These are phyloP conservation scores for Octodonta nipae DNA, from an alignment of 2,888 invertebrate species.

Conservation along the genomic window DNA sequence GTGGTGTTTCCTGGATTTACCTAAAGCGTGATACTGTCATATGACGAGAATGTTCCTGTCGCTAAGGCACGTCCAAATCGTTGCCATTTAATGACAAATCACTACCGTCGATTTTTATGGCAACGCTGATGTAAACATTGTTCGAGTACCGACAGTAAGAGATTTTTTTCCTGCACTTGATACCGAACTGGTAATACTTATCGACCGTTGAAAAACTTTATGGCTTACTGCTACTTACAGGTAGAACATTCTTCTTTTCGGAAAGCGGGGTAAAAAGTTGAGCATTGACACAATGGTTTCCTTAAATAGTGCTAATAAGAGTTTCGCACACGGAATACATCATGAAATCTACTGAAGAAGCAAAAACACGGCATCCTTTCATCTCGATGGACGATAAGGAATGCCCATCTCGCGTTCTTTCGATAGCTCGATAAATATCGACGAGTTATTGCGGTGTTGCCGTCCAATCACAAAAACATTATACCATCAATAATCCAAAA, in stretches of 20 bases:
- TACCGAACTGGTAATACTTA: constrained; percentile 10
- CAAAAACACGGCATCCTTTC: constrained; percentile 28
- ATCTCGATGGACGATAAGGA: constrained; percentile 22
- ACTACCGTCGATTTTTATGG: constrained; percentile 24
- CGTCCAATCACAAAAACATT: no score
- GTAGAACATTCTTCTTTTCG: constrained; percentile 23
- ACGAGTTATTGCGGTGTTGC: no score
- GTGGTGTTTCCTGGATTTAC: no score
- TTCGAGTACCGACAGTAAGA: constrained; percentile 8
- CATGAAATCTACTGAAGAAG: constrained; percentile 28
- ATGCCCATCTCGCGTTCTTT: no score
- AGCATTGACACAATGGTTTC: constrained; percentile 29
- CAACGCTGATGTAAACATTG: constrained; percentile 19
- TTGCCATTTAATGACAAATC: constrained; percentile 22
- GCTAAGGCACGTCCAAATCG: no score
- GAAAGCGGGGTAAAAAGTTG: constrained; percentile 23
- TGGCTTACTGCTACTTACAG: constrained; percentile 23
- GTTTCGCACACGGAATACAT: constrained; percentile 29
- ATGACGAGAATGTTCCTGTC: no score
- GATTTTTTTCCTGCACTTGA: no score
- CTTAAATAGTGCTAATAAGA: constrained; percentile 32
- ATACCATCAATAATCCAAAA: no score
- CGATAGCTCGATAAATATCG: no score
- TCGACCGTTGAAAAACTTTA: constrained; percentile 19
- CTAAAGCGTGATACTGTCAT: no score